Conservation (phyloP, 2,113 vertebrate genomes). For the Apteryx mantelli region DNA sequence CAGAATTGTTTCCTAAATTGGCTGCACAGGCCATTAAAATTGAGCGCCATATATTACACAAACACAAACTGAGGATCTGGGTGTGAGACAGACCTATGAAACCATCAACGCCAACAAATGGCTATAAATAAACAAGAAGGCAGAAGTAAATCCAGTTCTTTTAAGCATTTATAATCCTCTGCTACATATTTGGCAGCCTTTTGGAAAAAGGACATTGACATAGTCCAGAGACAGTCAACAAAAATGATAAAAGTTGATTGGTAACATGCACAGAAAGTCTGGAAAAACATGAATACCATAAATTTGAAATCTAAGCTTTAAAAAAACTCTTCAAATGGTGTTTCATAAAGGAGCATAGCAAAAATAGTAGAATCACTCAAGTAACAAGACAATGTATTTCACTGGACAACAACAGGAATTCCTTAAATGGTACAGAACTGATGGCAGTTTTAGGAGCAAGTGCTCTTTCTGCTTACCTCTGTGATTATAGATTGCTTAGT, state of each 20-base stretch:
- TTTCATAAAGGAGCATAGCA: slow-evolving; percentile 30
- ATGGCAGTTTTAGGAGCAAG: background rate
- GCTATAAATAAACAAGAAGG: background rate
- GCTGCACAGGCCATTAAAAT: background rate
- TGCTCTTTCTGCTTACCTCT: background rate
- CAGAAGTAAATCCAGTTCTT: background rate
- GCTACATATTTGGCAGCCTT: slow-evolving; percentile 27
- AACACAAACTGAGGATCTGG: background rate
- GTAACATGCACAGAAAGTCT: slow-evolving; percentile 18
- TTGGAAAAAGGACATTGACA: background rate
- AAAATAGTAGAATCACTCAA: background rate
- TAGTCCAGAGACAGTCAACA: slow-evolving; percentile 1
- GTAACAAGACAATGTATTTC: background rate
- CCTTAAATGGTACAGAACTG: background rate
- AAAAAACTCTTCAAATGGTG: slow-evolving; percentile 2
- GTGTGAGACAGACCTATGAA: background rate
- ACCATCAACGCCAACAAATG: background rate
- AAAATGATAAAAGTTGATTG: slow-evolving; percentile 30
- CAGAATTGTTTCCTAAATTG: background rate
- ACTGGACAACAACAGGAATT: background rate
- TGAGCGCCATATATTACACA: background rate
- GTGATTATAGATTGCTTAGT: background rate
- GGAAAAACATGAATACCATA: background rate
- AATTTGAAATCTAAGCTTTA: slow-evolving; percentile 10
- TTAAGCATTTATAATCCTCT: background rate